Evolutionary conservation across 2,113 vertebrate genomes (phyloP), one percentile per base, ranked within the genome.

Genomic region (Caranx melampygus): DNA sequence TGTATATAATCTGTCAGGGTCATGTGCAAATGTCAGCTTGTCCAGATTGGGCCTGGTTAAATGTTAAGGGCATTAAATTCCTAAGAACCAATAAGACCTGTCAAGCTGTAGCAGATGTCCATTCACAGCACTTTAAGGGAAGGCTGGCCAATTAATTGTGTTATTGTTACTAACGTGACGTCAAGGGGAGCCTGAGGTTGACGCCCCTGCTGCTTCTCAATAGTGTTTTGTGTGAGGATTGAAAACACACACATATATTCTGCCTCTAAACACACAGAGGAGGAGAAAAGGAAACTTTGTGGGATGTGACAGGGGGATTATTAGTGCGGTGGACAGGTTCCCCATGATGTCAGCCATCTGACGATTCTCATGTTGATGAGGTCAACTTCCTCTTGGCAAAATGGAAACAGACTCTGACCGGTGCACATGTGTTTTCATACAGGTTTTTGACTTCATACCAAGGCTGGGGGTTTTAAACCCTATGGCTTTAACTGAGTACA

Each of bases 331-430:
- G 67, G 80, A 77, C 76, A 34, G 5, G 71, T 69, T 86, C 66
- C 67, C 80, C 54, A 69, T 89, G 90, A 92, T 86, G 87, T 93
- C 75, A 89, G 52, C 75, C 84, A 79, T 88, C 75, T 88, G 85
- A 88, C 40, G 14, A 58, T 81, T 85, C 78, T 91, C 72, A 55
- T 84, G 82, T 79, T 83, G 87, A 91, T 91, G 90, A 92, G 86
- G 82, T 92, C 90, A 91, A 74, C 87, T 87, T 87, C 91, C 84
- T 92, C 34, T 31, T 45, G 78, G 67, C 52, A 85, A 87, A 89
- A 86, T 75, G 31, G 68, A 76, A 88, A 84, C 35, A 87, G 65
- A 86, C 77, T 81, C 52, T 72, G 13, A 60, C 62, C 70, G 26
- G 26, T n/a, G 35, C 33, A 34, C 5, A 31, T 42, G 40, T 6